Conservation (phyloP, 2,113 vertebrate genomes). For the Spea multiplicata region DNA sequence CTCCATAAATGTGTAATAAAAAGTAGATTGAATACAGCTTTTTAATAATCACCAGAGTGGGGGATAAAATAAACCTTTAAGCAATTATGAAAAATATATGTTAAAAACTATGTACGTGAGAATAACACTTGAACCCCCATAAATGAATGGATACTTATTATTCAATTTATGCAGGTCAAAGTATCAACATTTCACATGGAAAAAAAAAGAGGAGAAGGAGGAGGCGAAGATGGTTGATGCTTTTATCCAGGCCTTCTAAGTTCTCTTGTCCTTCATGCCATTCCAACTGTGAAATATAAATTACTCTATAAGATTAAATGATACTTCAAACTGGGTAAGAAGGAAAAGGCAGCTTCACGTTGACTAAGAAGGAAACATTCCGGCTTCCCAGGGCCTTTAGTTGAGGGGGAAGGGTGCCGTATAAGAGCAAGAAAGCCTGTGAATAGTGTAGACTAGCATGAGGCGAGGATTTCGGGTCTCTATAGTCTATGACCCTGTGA, state of each 20-base stretch:
- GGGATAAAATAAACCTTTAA: too few species aligned
- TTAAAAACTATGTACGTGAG: neutral
- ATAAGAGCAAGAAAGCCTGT: slow-evolving; percentile 50
- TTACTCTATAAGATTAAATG: slow-evolving; percentile 72
- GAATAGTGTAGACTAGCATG: slow-evolving; percentile 69
- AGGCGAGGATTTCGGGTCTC: slow-evolving; percentile 64
- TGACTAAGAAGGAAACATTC: slow-evolving; percentile 68
- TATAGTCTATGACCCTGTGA: slow-evolving; percentile 65
- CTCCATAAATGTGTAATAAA: too few species aligned
- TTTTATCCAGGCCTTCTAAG: slow-evolving; percentile 52
- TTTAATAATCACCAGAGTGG: too few species aligned
- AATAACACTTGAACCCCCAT: neutral
- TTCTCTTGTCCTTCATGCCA: slow-evolving; percentile 51
- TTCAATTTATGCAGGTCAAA: slow-evolving; percentile 64
- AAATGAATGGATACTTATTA: slow-evolving; percentile 2
- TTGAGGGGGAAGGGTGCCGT: slow-evolving; percentile 48
- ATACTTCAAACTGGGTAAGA: slow-evolving; percentile 72
- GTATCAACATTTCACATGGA: slow-evolving; percentile 71
- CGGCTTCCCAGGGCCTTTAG: slow-evolving; percentile 63
- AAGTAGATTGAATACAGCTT: too few species aligned
- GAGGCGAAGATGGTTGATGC: slow-evolving; percentile 60
- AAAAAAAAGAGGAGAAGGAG: slow-evolving; percentile 55
- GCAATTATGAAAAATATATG: too few species aligned
- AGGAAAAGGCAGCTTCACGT: slow-evolving; percentile 61
- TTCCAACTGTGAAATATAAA: slow-evolving; percentile 74